Conservation (phyloP, 2,888 invertebrate species). For the Salticus scenicus region DNA sequence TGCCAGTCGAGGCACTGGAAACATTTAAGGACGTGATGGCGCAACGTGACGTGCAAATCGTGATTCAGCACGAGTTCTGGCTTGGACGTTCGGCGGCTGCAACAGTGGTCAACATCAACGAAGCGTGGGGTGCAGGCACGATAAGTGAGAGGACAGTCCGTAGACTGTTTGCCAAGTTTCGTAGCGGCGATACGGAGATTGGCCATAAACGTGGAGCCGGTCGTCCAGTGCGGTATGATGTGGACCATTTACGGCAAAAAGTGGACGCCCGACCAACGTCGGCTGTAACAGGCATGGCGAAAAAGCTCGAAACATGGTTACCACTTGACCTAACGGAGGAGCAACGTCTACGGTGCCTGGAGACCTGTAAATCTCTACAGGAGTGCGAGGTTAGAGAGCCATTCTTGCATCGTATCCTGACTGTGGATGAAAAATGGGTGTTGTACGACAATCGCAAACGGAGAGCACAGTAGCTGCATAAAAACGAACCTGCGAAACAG, state of each 20-base stretch:
- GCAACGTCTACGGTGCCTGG: background rate
- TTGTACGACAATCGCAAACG: background rate
- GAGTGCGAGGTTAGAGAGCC: background rate
- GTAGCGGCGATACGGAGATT: too few relatives aligned
- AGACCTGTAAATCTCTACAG: conserved; percentile 1
- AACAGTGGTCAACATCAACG: too few relatives aligned
- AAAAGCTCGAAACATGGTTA: conserved; percentile 2
- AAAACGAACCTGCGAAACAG: background rate
- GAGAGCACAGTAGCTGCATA: background rate
- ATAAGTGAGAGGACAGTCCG: too few relatives aligned
- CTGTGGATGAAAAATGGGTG: background rate
- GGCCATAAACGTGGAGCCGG: background rate
- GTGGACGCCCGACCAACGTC: background rate
- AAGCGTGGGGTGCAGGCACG: too few relatives aligned
- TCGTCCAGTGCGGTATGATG: background rate
- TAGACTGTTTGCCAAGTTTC: too few relatives aligned
- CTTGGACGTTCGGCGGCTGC: too few relatives aligned
- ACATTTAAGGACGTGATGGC: too few relatives aligned
- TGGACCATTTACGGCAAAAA: background rate
- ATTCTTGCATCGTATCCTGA: background rate
- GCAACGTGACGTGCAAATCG: too few relatives aligned
- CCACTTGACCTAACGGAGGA: background rate
- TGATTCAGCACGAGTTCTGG: too few relatives aligned
- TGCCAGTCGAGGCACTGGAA: too few relatives aligned
- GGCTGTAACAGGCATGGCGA: background rate